Base-by-base conservation (phyloP, 2,797 vertebrate genomes). In the Scyliorhinus canicula region DNA sequence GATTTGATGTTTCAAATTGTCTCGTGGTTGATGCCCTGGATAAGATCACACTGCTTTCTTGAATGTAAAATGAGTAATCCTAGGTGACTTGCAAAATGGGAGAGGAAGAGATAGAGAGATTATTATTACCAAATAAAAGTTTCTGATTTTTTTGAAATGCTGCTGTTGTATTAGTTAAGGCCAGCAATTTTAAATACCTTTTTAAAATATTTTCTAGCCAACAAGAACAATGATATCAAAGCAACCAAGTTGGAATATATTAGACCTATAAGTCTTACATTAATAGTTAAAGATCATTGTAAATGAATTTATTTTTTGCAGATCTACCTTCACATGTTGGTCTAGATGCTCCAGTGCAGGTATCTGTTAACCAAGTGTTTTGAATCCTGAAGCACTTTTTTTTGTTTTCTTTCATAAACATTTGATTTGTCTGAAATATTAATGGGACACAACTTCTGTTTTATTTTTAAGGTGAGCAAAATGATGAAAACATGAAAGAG, bases 301-400 rank as follows among this genome's bases (percentile, higher is more conserved):
- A 94, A 94, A 94, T 95, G 93, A 55, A 95, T 97, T 96, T 96
- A 96, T 98, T 97, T 98, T 97, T 98, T 98, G 95, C 97, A 98
- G 98, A 98, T 97, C 97, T 97, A 74, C 96, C 97, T 95, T 96
- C 96, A 95, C 96, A 97, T 97, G 97, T 97, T 95, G 97, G 96
- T 97, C 97, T 95, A 96, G 96, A 97, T 96, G 97, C 97, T 97
- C 97, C 96, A 97, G 96, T 97, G 97, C 97, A 98, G 97, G 98
- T 98, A 97, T 97, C 95, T 95, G 60, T 6, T 95, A 94, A 94
- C 93, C 93, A 74, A 74, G 93, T 55, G 93, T 94, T 94, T 94
- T 94, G 67, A 94, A 94, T 94, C 67, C 93, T 74, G 67, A 74
- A 94, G 93, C 67, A 47, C 26, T 93, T 71, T 40, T 55, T 69